Base-by-base conservation (phyloP, 2,797 vertebrate species). In the Chloroceryle amazona region DNA sequence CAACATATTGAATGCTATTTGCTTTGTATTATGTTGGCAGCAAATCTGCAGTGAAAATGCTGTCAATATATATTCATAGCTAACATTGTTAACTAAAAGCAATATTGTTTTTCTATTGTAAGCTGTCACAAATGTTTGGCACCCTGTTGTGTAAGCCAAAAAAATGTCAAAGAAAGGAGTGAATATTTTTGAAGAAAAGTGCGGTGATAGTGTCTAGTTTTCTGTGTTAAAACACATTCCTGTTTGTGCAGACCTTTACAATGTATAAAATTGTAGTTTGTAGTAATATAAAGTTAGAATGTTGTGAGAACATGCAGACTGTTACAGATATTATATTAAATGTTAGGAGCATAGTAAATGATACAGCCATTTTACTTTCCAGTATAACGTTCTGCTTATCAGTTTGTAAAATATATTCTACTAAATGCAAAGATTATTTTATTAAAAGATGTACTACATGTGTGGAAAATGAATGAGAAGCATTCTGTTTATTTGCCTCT, bases 31-130 rank as follows among this genome's bases (percentile, higher is more conserved):
- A 98, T 98, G 97, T 98, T 98, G 97, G 98, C 98, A 98, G 97
- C 96, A 97, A 95, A 97, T 97, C 98, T 98, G 97, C 97, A 96
- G 97, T 97, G 96, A 97, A 98, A 98, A 97, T 97, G 94, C 98
- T 98, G 98, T 98, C 98, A 98, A 98, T 98, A 98, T 98, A 97
- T 98, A 98, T 98, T 98, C 97, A 98, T 97, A 98, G 97, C 97
- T 98, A 98, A 99, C 98, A 98, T 98, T 98, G 98, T 98, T 98
- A 98, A 98, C 98, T 98, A 98, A 98, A 98, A 98, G 98, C 98
- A 98, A 98, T 98, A 98, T 98, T 98, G 96, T 98, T 98, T 98
- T 98, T 99, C 98, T 98, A 98, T 97, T 97, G 96, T 98, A 97
- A 93, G 96, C 98, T 98, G 98, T 98, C 98, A 98, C 93, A 98